phyloP scores from a whole-genome alignment of 2,797 vertebrate genomes.

The Spinus pinus region DNA sequence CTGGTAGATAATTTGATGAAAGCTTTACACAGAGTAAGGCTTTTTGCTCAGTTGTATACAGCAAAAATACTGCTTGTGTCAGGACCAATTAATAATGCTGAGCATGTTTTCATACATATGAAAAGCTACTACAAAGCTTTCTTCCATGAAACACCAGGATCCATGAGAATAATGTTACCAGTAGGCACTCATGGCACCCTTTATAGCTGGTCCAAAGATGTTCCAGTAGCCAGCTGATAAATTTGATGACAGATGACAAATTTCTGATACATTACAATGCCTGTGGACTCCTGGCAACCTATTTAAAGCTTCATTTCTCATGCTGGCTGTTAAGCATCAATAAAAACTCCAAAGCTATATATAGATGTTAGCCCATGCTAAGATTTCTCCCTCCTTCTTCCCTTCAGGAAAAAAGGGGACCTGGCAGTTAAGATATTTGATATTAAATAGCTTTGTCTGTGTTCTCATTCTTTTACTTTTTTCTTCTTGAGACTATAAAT shows the following conservation, averaged over 20 bases:
- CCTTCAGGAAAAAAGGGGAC: not conserved
- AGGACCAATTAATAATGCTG: constrained; percentile 16
- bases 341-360: not conserved
- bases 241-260: not conserved
- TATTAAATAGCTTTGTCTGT: not conserved
- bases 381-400: not conserved
- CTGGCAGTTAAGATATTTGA: not conserved
- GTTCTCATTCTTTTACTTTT: not conserved
- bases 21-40: constrained; percentile 30
- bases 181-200: not conserved
- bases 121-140: not conserved
- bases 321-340: not conserved
- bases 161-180: not conserved
- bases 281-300: not conserved
- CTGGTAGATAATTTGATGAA: constrained; percentile 73
- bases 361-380: not conserved
- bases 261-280: not conserved
- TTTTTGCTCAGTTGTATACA: constrained; percentile 33
- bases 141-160: not conserved
- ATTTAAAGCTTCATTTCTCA: not conserved
- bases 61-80: constrained; percentile 6
- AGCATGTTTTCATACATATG: not conserved
- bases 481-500: not conserved
- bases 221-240: not conserved
- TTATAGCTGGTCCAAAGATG: not conserved